phyloP scores from a whole-genome alignment of 2,797 vertebrate genomes.

The Telmatherina bonti region DNA sequence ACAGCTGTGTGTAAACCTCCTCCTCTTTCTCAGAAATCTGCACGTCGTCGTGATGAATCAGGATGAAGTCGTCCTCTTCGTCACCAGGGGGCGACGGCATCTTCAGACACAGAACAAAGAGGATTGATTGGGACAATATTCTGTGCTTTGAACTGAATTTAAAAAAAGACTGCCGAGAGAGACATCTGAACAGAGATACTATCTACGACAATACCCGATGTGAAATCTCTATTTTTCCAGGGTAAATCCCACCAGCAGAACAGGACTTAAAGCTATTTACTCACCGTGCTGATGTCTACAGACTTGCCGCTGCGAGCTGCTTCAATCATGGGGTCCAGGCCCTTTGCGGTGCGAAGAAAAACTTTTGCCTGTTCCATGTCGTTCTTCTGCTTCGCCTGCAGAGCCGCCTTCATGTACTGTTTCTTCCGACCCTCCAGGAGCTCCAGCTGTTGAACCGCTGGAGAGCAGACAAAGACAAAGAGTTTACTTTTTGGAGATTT shows the following conservation, averaged over 20 bases:
- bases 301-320: constrained; percentile 85
- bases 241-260: not conserved
- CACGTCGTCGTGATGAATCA: constrained; percentile 93
- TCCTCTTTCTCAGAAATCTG: constrained; percentile 90
- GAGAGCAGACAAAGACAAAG: not conserved
- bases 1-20: constrained; percentile 89
- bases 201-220: not conserved
- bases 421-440: constrained; percentile 91
- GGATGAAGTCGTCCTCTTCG: constrained; percentile 92
- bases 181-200: too few relatives aligned
- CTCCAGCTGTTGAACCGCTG: constrained; percentile 89
- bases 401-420: constrained; percentile 92
- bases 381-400: constrained; percentile 92
- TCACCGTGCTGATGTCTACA: constrained; percentile 89
- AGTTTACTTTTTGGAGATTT: too few relatives aligned
- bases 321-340: constrained; percentile 87
- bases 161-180: too few relatives aligned
- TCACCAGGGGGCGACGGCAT: constrained; percentile 93
- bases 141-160: not conserved
- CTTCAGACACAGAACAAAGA: constrained; percentile 72
- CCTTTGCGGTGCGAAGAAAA: constrained; percentile 88
- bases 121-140: not conserved
- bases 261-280: not conserved
- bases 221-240: not conserved
- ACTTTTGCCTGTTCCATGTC: constrained; percentile 91